Conservation (phyloP, 2,888 invertebrate genomes). For the Caradrina clavipalpis region DNA sequence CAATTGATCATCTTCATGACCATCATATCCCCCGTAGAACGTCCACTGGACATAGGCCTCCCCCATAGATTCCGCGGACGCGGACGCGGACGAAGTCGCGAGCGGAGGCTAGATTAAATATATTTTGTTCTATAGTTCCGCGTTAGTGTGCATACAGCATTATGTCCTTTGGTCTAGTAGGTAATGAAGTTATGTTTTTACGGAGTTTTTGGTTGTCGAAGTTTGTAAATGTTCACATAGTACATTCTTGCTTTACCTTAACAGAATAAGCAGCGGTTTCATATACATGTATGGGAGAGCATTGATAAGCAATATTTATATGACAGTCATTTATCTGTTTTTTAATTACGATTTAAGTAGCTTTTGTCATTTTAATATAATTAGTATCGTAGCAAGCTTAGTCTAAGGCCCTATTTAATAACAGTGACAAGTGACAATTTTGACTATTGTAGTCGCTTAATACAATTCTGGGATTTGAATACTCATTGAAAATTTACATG, state of each 20-base stretch:
- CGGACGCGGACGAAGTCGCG: too few relatives aligned
- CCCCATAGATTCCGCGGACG: too few relatives aligned
- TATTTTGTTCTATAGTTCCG: neutral
- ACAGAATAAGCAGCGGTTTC: neutral
- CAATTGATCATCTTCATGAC: too few relatives aligned
- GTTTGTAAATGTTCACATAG: neutral
- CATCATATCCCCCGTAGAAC: too few relatives aligned
- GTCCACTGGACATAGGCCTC: too few relatives aligned
- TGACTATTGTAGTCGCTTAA: too few relatives aligned
- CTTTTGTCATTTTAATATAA: too few relatives aligned
- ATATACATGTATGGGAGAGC: neutral
- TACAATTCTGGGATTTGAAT: too few relatives aligned
- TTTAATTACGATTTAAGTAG: neutral
- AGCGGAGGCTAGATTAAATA: neutral
- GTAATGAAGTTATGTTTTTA: conserved; percentile 39
- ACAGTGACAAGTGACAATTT: neutral
- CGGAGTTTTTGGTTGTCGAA: conserved; percentile 14
- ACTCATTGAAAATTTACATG: too few relatives aligned
- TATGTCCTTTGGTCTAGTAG: conserved; percentile 23
- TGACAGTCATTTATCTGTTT: neutral
- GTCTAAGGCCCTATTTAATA: too few relatives aligned
- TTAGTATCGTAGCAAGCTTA: too few relatives aligned
- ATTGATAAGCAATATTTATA: too few relatives aligned
- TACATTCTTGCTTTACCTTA: conserved; percentile 4
- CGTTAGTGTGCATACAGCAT: conserved; percentile 18